These are phyloP conservation scores for Clusia tigrina DNA, from an alignment of 2,888 invertebrate genomes.

Conservation along the genomic window DNA sequence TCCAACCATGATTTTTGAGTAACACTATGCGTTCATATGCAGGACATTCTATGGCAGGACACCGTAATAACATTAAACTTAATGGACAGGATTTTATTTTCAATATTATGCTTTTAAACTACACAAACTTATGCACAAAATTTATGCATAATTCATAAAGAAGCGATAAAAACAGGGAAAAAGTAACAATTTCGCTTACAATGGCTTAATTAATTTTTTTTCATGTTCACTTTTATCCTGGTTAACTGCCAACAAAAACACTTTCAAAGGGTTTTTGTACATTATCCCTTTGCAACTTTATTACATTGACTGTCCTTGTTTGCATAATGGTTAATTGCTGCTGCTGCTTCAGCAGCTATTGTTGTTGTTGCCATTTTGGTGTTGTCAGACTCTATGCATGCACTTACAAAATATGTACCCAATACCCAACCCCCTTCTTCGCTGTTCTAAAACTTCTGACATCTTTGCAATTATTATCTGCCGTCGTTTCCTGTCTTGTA, in stretches of 20 bases:
- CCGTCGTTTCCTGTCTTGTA: constrained; percentile 2
- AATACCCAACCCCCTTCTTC: neutral
- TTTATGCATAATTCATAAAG: constrained; percentile 12
- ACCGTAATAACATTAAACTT: constrained; percentile 13
- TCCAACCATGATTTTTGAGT: too few relatives aligned
- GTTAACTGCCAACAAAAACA: neutral
- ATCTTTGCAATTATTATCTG: constrained; percentile 11
- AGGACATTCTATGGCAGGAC: neutral
- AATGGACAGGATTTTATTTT: constrained; percentile 9
- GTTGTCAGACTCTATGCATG: constrained; percentile 3
- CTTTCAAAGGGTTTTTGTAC: neutral
- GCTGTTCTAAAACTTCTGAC: neutral
- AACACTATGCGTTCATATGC: too few relatives aligned
- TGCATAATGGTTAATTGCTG: constrained; percentile 40
- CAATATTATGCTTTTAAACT: constrained; percentile 1
- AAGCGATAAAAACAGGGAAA: neutral
- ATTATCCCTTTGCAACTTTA: constrained; percentile 20
- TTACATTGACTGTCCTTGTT: constrained; percentile 35
- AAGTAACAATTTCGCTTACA: neutral
- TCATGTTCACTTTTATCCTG: neutral
- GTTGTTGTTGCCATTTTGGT: neutral
- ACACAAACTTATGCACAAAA: neutral
- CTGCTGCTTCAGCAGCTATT: constrained; percentile 10
- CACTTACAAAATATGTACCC: neutral
- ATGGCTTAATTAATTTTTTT: constrained; percentile 20